phyloP scores from a whole-genome alignment of 2,797 vertebrate genomes.

The Tokudaia tokunoshimensis region DNA sequence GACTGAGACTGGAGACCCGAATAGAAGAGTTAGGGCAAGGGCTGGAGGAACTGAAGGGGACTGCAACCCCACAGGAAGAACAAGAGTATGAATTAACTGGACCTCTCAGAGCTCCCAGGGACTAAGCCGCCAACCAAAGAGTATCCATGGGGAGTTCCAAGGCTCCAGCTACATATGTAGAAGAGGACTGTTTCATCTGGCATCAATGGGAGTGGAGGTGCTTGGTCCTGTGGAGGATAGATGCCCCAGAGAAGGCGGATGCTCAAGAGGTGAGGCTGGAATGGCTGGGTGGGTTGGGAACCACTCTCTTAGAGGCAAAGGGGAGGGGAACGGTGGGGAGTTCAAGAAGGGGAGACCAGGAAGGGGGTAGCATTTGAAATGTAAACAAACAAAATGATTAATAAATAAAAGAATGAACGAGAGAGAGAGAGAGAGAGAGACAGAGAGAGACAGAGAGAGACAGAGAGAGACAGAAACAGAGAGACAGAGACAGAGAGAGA shows the following conservation, averaged over 20 bases:
- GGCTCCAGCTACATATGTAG: background rate
- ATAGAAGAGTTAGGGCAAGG: background rate
- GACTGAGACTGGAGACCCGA: background rate
- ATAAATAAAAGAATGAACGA: background rate
- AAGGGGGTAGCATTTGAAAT: background rate
- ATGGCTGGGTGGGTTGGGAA: background rate
- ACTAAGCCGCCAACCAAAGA: background rate
- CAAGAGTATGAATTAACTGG: background rate
- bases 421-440: too few species aligned
- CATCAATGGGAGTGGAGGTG: background rate
- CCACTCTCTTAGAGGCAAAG: background rate
- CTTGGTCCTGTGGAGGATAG: background rate
- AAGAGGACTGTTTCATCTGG: background rate
- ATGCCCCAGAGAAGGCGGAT: background rate
- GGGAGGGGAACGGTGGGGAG: rapidly evolving
- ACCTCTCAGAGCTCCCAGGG: background rate
- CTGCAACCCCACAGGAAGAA: background rate
- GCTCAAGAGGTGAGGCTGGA: background rate
- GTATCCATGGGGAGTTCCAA: background rate
- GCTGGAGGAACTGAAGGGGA: background rate
- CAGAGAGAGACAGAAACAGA: rapidly evolving
- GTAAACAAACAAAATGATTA: background rate
- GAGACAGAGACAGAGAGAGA: too few species aligned
- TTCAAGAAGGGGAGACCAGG: background rate
- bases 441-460: too few species aligned